phyloP scores from a whole-genome alignment of 2,797 vertebrate species.

The Prionace glauca region DNA sequence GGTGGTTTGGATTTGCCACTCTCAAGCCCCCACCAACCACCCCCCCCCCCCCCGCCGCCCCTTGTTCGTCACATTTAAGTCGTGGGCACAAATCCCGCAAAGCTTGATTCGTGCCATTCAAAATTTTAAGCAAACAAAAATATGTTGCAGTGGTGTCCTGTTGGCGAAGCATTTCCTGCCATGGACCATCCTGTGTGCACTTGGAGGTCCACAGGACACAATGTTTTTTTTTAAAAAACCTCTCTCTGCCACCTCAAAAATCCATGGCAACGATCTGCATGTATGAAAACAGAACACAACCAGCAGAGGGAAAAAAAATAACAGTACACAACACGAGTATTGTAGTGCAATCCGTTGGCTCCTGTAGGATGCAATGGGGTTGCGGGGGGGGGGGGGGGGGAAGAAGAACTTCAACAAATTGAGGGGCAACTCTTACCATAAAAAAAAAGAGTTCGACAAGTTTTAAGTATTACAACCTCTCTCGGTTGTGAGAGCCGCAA shows the following conservation, averaged over 20 bases:
- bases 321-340: neutral
- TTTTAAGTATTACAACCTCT: neutral
- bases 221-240: too few relatives aligned
- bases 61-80: neutral
- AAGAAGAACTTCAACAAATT: neutral
- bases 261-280: neutral
- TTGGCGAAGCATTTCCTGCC: neutral
- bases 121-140: neutral
- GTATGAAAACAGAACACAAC: neutral
- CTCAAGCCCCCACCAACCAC: neutral
- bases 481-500: too few relatives aligned
- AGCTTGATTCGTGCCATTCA: neutral
- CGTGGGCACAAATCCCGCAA: neutral
- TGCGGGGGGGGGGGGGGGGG: too few relatives aligned
- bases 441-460: too few relatives aligned
- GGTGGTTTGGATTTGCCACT: neutral
- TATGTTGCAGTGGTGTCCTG: neutral
- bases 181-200: neutral
- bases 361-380: neutral
- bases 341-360: neutral
- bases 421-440: neutral
- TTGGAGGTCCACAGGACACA: neutral
- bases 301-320: too few relatives aligned
- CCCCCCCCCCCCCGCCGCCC: too few relatives aligned
- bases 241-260: neutral